Base-by-base conservation (phyloP, 1,140 invertebrate genomes). In the Scaptomyza montana region DNA sequence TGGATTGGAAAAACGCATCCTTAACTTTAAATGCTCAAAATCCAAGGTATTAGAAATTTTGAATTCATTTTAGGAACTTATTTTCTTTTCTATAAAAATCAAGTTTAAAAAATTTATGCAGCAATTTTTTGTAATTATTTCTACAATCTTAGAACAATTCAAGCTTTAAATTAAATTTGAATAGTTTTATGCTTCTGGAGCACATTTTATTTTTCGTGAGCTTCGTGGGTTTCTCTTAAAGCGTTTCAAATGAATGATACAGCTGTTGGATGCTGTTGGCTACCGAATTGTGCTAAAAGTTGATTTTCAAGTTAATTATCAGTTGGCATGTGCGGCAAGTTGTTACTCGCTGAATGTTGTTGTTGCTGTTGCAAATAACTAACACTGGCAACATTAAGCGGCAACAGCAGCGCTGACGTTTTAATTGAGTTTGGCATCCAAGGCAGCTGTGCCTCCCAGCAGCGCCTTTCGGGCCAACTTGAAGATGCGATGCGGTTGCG, bases 261-360 rank as follows among this genome's bases (percentile, higher is more conserved):
- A 25, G 33, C 63, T 36, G 30, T 25, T 25, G 21, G 21, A 6
- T 30, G 30, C 30, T 30, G 5, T 30, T 30, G 30, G 30, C 33
- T 64, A 49, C 63, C 69, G 63, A 77, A 68, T 74, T 47, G 65
- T 50, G 55, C 81, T 77, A 50, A 78, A 75, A 87, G 71, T 86
- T 72, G 76, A 84, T 84, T 81, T 87, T 79, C 84, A 76, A 87
- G 82, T 87, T 89, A 87, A 87, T 87, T 87, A 86, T 82, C 82
- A 66, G 78, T 78, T 89, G 80, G 84, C 84, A 89, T 89, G 84
- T 87, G 82, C 79, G 68, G 45, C 59, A 70, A 74, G 55, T 63
- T 63, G 50, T 54, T 65, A 4, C 21, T 25, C 21, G 21, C 21
- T 25, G 3, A 25, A 25, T 25, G 46, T 25, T 49, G 13, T 30